A percentile compares a stretch with the other conserved stretches of the same genome.
These are phyloP conservation scores for Drosophila pallidifrons DNA, from an alignment of 1,140 invertebrate species.

Conservation along the genomic window DNA sequence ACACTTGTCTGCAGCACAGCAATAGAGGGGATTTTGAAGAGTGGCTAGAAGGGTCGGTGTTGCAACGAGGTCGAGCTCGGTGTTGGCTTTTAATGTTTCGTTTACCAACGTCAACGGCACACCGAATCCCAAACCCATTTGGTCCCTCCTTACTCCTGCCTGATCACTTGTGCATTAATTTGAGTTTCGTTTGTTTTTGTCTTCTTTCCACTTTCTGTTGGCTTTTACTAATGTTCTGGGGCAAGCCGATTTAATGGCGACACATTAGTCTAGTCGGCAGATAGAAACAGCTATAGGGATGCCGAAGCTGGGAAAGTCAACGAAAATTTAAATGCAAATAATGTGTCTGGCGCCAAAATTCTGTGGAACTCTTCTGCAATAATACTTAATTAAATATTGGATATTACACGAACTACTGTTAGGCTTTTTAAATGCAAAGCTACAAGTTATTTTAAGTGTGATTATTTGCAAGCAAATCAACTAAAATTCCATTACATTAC, in stretches of 20 bases:
- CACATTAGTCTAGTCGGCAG: conserved; percentile 61
- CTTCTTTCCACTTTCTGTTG: conserved; percentile 11
- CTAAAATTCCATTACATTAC: too few species aligned
- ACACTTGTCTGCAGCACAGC: conserved; percentile 67
- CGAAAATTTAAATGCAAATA: conserved; percentile 30
- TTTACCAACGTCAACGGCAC: conserved; percentile 36
- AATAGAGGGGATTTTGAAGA: conserved; percentile 3
- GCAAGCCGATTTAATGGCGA: conserved; percentile 69
- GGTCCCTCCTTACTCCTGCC: neutral
- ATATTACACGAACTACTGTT: too few species aligned
- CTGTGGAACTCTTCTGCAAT: neutral
- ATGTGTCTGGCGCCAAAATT: conserved; percentile 28
- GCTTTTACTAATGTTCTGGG: conserved; percentile 50
- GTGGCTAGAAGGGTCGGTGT: neutral
- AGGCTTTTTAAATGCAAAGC: too few species aligned
- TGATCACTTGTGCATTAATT: conserved; percentile 71
- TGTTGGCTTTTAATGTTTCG: conserved; percentile 64
- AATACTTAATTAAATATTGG: neutral
- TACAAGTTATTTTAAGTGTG: too few species aligned
- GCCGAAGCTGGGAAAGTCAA: too few species aligned
- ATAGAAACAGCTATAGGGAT: neutral
- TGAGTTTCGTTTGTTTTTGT: conserved; percentile 62
- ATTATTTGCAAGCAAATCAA: too few species aligned
- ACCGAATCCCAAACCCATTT: neutral
- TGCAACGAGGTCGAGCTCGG: conserved; percentile 49